These are phyloP conservation scores for Melierax canorus DNA, from an alignment of 2,113 vertebrate species.

Conservation along the genomic window DNA sequence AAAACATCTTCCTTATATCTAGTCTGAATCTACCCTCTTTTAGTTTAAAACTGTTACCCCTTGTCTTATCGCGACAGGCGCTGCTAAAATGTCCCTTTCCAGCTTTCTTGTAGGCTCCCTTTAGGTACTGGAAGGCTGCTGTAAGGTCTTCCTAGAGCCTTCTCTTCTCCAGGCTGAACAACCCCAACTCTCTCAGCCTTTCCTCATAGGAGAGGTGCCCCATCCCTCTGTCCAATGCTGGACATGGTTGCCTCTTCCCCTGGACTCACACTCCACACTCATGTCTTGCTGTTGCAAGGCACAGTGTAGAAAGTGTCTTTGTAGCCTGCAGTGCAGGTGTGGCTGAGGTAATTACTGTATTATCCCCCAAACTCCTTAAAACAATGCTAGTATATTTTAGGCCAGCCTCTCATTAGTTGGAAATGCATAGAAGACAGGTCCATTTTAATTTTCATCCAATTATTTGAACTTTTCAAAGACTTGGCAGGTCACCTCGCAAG, in stretches of 20 bases:
- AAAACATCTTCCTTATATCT: not conserved
- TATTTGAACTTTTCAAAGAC: not conserved
- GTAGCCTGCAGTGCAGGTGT: not conserved
- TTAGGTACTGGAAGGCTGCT: not conserved
- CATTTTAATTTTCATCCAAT: not conserved
- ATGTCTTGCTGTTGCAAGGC: not conserved
- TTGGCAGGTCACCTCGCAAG: not conserved
- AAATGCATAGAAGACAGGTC: not conserved
- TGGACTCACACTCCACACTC: not conserved
- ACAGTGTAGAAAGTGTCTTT: not conserved
- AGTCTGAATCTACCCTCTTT: not conserved
- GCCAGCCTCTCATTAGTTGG: not conserved
- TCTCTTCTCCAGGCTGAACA: not conserved
- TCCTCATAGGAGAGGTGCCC: not conserved
- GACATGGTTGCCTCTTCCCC: not conserved
- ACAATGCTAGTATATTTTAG: not conserved
- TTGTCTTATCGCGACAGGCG: not conserved
- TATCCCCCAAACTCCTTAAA: not conserved
- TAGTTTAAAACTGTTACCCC: not conserved
- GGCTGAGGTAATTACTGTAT: not conserved
- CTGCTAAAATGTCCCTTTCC: not conserved
- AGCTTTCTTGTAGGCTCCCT: not conserved
- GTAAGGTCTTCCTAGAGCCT: not conserved
- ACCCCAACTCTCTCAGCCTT: not conserved
- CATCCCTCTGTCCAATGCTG: not conserved